Percentiles rank a stretch among this genome's conserved stretches.
Evolutionary conservation across 2,113 vertebrate species (phyloP).

Genomic region (Orientallactaga bullata): DNA sequence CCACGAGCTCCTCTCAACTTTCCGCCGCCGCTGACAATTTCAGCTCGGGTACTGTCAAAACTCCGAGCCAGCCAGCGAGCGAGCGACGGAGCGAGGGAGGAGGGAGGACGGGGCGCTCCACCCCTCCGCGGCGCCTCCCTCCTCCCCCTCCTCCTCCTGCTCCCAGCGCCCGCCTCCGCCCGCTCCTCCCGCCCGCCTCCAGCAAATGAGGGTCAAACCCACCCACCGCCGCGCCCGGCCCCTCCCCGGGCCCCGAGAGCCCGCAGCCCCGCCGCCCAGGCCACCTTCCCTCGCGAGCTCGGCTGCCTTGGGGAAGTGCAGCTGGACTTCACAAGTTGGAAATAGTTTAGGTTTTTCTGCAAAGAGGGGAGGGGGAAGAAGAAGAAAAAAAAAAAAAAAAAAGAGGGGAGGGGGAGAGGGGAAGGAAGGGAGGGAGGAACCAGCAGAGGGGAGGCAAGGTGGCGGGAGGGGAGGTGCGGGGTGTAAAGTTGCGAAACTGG

Average conservation of each 20-base stretch:
- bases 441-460: conserved; percentile 51
- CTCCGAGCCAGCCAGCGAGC: conserved; percentile 59
- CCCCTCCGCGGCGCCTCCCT: conserved; percentile 60
- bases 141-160: conserved; percentile 70
- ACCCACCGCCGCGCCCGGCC: conserved; percentile 72
- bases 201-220: conserved; percentile 82
- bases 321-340: conserved; percentile 83
- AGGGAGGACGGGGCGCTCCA: conserved; percentile 67
- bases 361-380: conserved; percentile 47
- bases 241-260: conserved; percentile 59
- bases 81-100: too few relatives aligned
- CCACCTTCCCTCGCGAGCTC: conserved; percentile 70
- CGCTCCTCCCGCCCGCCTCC: conserved; percentile 72
- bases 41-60: conserved; percentile 82
- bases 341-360: conserved; percentile 79
- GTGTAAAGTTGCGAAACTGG: conserved; percentile 88
- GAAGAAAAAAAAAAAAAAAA: too few relatives aligned
- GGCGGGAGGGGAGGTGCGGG: conserved; percentile 49
- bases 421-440: conserved; percentile 49
- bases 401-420: neutral
- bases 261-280: conserved; percentile 15
- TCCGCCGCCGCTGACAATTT: conserved; percentile 81
- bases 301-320: conserved; percentile 78
- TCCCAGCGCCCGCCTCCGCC: conserved; percentile 46
- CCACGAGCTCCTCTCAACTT: conserved; percentile 84